These are phyloP conservation scores for Ceyx erithaca DNA, from an alignment of 2,797 vertebrate species.

Conservation along the genomic window DNA sequence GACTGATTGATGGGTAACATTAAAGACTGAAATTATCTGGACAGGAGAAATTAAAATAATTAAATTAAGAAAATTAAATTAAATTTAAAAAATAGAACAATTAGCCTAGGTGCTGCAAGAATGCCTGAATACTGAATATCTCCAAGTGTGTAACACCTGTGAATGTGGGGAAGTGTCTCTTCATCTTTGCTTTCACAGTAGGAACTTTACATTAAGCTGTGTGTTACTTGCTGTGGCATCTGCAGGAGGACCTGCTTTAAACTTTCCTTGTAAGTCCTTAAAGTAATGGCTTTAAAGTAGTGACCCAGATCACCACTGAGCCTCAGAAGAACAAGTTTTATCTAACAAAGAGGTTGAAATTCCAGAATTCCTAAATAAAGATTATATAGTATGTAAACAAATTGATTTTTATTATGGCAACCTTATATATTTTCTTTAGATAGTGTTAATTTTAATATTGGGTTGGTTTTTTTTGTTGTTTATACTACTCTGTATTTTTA, in stretches of 20 bases:
- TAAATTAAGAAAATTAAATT: not conserved
- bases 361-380: not conserved
- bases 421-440: not conserved
- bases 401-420: not conserved
- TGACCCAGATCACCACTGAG: not conserved
- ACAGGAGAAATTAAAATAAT: too few relatives aligned
- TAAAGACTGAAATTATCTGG: not conserved
- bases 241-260: not conserved
- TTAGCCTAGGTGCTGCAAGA: not conserved
- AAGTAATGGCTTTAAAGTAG: not conserved
- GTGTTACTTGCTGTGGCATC: not conserved
- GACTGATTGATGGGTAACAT: not conserved
- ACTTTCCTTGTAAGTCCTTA: not conserved
- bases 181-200: not conserved
- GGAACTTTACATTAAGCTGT: not conserved
- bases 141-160: not conserved
- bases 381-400: not conserved
- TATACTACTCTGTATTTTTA: not conserved
- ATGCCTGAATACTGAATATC: not conserved
- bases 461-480: not conserved
- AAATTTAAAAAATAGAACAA: not conserved
- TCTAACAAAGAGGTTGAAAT: not conserved
- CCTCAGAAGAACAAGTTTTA: not conserved
- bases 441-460: not conserved
- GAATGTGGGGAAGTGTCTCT: not conserved